Base-by-base conservation (phyloP, 2,888 invertebrate species). In the Beris morrisii region DNA sequence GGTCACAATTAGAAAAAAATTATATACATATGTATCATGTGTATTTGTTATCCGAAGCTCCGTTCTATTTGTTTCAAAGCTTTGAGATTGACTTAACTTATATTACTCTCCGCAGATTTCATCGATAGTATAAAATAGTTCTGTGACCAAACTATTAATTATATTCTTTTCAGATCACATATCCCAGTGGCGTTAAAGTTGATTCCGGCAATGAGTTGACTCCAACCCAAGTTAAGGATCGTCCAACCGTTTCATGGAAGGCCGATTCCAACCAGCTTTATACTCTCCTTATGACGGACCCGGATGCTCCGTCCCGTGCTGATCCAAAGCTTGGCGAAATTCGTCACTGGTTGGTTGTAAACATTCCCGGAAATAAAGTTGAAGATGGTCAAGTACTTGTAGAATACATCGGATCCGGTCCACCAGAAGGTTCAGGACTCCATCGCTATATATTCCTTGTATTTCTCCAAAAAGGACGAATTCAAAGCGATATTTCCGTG, bases 311-410 rank as follows among this genome's bases (percentile, higher is more conserved):
- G 0, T 90, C 89, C 70, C 87, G 95, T 44, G 77, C 83, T n/a
- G 86, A 90, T 9, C 94, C 94, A 0, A 90, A 83, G 69, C 88
- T 85, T 77, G 86, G 94, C 43, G 95, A 96, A 79, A 94, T 91
- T 89, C 91, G 91, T 75, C 95, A 96, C 79, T 96, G 95, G 95
- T 79, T 95, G 4, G 89, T 96, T 0, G 90, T 86, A 28, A 95
- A 95, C 77, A 90, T 97, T 71, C 90, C 90, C 13, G 94, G 90
- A 11, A 80, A 76, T 70, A 83, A 91, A 71, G 76, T 95, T 2
- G 74, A 77, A 0, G 82, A 84, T 4, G 96, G 96, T 5, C 90
- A 93, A 66, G 84, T 84, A 0, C 82, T 95, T 0, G 86, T 91
- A 0, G 88, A 85, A 4, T 97, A 93, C 80, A 79, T 92, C 32